A percentile compares a stretch with the other conserved stretches of the same genome.
Evolutionary conservation across 1,140 invertebrate species (phyloP).

Genomic region (Homarus americanus): DNA sequence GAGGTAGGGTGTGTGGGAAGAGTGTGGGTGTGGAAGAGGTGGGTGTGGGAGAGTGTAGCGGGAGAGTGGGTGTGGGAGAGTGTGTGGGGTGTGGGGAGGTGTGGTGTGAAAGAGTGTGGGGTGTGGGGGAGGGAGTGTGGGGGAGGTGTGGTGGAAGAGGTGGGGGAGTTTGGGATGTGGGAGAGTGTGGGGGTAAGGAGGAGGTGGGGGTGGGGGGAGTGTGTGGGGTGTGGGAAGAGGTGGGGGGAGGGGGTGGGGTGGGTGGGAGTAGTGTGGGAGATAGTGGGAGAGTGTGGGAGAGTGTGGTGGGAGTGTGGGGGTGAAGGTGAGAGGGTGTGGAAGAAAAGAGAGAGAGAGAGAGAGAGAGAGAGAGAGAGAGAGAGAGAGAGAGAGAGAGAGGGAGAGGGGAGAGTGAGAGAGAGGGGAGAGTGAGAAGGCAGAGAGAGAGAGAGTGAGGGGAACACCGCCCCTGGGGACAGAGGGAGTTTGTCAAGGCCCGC

Average conservation of each 20-base stretch:
- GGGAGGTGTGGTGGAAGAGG: neutral
- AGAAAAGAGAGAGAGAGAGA: slow-evolving; percentile 30
- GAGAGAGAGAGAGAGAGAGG: slow-evolving; percentile 24
- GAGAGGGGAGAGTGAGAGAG: neutral
- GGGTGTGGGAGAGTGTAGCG: neutral
- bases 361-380: slow-evolving; percentile 17
- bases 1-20: neutral
- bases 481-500: too few species aligned
- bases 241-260: slow-evolving; percentile 10
- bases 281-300: neutral
- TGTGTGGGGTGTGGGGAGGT: slow-evolving; percentile 22
- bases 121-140: neutral
- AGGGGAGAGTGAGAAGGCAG: slow-evolving; percentile 5
- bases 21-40: slow-evolving; percentile 12
- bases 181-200: neutral
- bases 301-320: neutral
- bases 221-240: neutral
- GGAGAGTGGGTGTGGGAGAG: neutral
- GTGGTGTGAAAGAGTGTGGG: neutral
- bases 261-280: neutral
- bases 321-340: neutral
- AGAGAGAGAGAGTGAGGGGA: neutral
- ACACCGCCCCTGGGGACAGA: too few species aligned
- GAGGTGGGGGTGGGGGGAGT: neutral
- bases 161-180: too few species aligned